A percentile compares a stretch with the other conserved stretches of the same genome.
These are phyloP conservation scores for Mobula hypostoma DNA, from an alignment of 2,113 vertebrate genomes.

Conservation along the genomic window DNA sequence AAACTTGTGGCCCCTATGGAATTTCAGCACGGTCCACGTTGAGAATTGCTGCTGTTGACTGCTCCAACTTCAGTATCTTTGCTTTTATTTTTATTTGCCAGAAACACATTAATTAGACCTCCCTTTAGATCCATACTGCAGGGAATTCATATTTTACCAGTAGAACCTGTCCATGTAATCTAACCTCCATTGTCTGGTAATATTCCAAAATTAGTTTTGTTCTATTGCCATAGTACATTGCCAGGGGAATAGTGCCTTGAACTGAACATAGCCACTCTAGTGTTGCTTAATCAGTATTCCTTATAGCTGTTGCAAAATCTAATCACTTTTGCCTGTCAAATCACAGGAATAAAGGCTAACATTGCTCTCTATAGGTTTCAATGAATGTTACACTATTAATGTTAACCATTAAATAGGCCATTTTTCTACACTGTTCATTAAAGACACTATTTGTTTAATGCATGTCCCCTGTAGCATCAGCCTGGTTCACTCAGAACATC, in stretches of 20 bases:
- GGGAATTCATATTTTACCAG: too few species aligned
- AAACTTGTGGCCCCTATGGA: too few species aligned
- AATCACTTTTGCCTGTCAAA: not conserved
- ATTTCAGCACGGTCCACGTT: too few species aligned
- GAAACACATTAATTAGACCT: not conserved
- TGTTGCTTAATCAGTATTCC: not conserved
- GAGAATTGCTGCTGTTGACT: not conserved
- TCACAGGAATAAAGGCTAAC: not conserved
- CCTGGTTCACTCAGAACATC: not conserved
- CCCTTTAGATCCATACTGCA: not conserved
- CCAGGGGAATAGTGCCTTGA: not conserved
- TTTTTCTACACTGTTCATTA: not conserved
- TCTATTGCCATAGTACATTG: not conserved
- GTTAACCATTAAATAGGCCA: not conserved
- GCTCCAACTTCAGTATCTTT: not conserved
- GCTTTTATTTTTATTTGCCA: not conserved
- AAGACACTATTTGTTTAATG: not conserved
- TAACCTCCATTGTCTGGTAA: not conserved
- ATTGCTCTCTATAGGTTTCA: not conserved
- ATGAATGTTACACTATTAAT: not conserved
- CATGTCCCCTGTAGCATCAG: not conserved
- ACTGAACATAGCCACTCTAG: not conserved
- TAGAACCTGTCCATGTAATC: not conserved
- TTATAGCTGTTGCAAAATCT: not conserved
- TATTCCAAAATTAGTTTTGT: too few species aligned